Evolutionary conservation across 2,888 invertebrate genomes (phyloP).

Genomic region (Tipula confusa): DNA sequence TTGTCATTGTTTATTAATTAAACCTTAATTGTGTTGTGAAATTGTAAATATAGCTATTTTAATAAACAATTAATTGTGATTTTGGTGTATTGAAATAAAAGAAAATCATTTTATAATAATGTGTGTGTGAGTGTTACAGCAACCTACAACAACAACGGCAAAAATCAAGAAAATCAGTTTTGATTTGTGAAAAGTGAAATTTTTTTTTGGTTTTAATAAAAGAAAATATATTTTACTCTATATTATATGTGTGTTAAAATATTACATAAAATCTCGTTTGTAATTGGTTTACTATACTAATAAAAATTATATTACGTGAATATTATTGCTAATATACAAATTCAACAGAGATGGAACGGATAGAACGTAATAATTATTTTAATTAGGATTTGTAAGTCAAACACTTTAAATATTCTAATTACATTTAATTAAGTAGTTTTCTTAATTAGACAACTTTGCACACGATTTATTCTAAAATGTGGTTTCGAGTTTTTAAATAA

Average conservation of each 20-base stretch:
- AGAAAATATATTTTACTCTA: neutral
- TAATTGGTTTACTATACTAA: neutral
- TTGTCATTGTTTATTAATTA: neutral
- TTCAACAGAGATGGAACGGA: neutral
- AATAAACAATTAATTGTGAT: neutral
- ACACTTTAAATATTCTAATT: neutral
- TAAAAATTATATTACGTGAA: neutral
- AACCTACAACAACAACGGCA: no score
- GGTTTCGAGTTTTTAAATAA: no score
- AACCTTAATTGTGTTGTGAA: neutral
- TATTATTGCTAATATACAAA: neutral
- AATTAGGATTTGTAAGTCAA: neutral
- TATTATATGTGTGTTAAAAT: no score
- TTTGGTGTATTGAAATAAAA: neutral
- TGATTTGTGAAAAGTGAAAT: neutral
- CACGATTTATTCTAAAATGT: no score
- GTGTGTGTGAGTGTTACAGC: neutral
- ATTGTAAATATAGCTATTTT: neutral
- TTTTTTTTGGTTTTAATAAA: neutral
- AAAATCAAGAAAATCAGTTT: neutral
- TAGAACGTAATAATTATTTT: neutral
- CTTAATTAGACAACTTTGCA: no score
- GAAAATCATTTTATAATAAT: neutral
- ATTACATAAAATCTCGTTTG: neutral
- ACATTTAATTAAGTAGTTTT: neutral